Evolutionary conservation across 2,888 invertebrate species (phyloP).

Genomic region (Therioaphis trifolii): DNA sequence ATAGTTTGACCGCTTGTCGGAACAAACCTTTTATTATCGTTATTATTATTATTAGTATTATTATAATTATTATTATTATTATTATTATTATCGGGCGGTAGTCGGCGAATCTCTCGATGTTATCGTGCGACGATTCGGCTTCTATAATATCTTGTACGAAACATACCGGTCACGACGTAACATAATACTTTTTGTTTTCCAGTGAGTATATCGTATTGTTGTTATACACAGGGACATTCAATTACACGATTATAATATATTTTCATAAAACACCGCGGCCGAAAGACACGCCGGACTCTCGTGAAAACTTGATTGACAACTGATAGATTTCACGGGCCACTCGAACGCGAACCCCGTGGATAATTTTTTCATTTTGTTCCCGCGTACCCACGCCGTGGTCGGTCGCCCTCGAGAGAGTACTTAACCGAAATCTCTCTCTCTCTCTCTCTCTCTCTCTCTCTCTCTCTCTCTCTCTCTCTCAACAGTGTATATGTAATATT

Average conservation of each 20-base stretch:
- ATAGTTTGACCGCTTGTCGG: too few species aligned
- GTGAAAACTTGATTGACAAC: constrained; percentile 54
- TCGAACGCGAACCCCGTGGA: constrained; percentile 31
- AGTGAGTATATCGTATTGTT: not conserved
- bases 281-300: constrained; percentile 23
- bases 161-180: too few species aligned
- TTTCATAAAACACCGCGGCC: not conserved
- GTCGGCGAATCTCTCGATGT: too few species aligned
- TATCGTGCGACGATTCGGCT: too few species aligned
- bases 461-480: constrained; percentile 1
- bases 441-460: too few species aligned
- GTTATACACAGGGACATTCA: not conserved
- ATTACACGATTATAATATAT: constrained; percentile 20
- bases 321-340: constrained; percentile 59
- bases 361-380: constrained; percentile 42
- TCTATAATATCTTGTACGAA: too few species aligned
- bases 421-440: constrained; percentile 47
- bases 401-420: constrained; percentile 14
- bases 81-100: too few species aligned
- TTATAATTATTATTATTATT: too few species aligned
- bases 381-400: constrained; percentile 11
- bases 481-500: not conserved
- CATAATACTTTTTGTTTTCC: not conserved
- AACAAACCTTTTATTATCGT: not conserved
- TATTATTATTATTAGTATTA: not conserved